phyloP scores from a whole-genome alignment of 1,140 invertebrate species.

The Manduca sexta region DNA sequence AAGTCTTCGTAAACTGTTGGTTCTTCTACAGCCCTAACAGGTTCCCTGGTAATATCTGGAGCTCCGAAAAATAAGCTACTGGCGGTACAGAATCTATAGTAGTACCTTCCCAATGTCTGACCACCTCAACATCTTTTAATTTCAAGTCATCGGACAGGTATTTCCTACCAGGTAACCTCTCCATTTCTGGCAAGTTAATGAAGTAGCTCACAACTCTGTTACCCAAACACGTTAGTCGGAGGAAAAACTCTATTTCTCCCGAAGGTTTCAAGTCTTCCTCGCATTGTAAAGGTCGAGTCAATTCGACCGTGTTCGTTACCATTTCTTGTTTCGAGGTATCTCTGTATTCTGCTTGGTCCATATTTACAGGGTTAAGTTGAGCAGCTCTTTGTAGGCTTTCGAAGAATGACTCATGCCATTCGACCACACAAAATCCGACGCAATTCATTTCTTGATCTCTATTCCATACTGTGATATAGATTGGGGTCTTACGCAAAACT shows the following conservation, averaged over 20 bases:
- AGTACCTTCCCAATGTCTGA: constrained; percentile 62
- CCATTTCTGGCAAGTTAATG: constrained; percentile 61
- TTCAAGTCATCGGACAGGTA: constrained; percentile 60
- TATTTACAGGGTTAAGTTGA: constrained; percentile 53
- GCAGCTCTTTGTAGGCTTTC: constrained; percentile 42
- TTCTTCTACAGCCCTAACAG: constrained; percentile 45
- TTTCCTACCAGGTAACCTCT: constrained; percentile 56
- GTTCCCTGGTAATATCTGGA: constrained; percentile 53
- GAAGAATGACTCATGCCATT: constrained; percentile 62
- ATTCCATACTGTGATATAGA: constrained; percentile 61
- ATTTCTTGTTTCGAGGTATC: constrained; percentile 48
- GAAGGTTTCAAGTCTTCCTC: constrained; percentile 62
- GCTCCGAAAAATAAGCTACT: constrained; percentile 59
- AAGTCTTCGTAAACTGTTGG: constrained; percentile 49
- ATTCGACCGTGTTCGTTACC: constrained; percentile 56
- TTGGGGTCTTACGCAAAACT: constrained; percentile 51
- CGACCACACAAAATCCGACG: constrained; percentile 47
- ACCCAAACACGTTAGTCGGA: constrained; percentile 57
- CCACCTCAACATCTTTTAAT: constrained; percentile 59
- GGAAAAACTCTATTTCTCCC: constrained; percentile 58
- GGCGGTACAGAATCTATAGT: constrained; percentile 54
- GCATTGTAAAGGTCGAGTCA: constrained; percentile 46
- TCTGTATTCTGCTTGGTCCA: constrained; percentile 53
- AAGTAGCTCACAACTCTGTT: constrained; percentile 56
- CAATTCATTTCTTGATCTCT: constrained; percentile 62